Evolutionary conservation across 2,888 invertebrate species (phyloP).

Genomic region (Lydus trimaculatus): DNA sequence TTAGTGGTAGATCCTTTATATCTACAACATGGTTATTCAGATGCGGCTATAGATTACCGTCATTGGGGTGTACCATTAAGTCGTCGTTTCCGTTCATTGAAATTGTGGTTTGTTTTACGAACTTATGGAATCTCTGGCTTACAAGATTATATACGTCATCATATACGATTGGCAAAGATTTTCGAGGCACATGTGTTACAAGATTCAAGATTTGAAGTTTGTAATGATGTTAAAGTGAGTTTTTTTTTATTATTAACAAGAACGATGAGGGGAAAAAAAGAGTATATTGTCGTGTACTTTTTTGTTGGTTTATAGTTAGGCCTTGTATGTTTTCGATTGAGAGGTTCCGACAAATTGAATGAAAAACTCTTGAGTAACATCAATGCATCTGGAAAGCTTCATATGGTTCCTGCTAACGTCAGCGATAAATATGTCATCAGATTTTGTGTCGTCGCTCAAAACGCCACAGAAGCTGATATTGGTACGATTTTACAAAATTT

Average conservation of each 20-base stretch:
- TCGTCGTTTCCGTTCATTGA: conserved; percentile 92
- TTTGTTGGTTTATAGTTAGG: conserved; percentile 71
- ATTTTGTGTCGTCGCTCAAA: conserved; percentile 93
- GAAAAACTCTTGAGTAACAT: conserved; percentile 91
- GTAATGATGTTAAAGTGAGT: conserved; percentile 88
- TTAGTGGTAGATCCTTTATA: conserved; percentile 98
- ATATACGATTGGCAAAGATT: conserved; percentile 87
- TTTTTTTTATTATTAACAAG: neutral
- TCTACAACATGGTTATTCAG: conserved; percentile 95
- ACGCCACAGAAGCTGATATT: conserved; percentile 84
- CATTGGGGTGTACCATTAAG: conserved; percentile 99
- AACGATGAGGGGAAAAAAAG: no score
- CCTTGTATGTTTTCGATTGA: conserved; percentile 89
- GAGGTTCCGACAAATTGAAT: conserved; percentile 81
- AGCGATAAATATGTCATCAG: conserved; percentile 91
- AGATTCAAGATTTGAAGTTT: conserved; percentile 88
- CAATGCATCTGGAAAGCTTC: conserved; percentile 93
- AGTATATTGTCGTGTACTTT: conserved; percentile 7
- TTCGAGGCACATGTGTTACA: conserved; percentile 83
- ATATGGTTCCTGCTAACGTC: conserved; percentile 95
- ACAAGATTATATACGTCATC: conserved; percentile 91
- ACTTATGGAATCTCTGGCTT: conserved; percentile 94
- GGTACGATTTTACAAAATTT: conserved; percentile 60
- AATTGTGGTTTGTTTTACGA: conserved; percentile 97
- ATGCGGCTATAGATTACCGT: conserved; percentile 89